Evolutionary conservation across 2,888 invertebrate genomes (phyloP).

Genomic region (Antheraea assamensis): DNA sequence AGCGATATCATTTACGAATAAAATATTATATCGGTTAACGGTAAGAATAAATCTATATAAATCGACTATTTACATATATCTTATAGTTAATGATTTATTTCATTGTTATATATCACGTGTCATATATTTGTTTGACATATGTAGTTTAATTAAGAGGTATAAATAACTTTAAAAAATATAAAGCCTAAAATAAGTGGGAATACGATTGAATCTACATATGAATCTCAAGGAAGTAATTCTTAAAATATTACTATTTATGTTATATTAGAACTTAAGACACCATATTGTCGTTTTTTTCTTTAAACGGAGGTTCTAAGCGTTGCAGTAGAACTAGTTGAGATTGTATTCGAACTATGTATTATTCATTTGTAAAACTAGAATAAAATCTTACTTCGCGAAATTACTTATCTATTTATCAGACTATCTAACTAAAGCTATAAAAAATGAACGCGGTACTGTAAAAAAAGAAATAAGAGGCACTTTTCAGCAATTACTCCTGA

Average conservation of each 20-base stretch:
- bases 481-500: conserved; percentile 49
- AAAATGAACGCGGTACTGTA: conserved; percentile 33
- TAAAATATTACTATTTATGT: no score
- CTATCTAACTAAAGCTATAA: conserved; percentile 38
- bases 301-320: no score
- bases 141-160: not conserved
- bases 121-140: no score
- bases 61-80: not conserved
- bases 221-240: no score
- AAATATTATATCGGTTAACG: not conserved
- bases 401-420: conserved; percentile 20
- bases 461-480: conserved; percentile 46
- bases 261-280: no score
- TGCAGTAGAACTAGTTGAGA: no score
- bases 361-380: not conserved
- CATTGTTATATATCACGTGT: no score
- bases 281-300: no score
- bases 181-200: no score
- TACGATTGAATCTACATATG: no score
- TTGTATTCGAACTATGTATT: no score
- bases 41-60: not conserved
- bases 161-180: not conserved
- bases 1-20: not conserved
- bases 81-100: no score
- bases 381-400: not conserved